A percentile compares a stretch with the other conserved stretches of the same genome.
These are phyloP conservation scores for Pterostichus madidus DNA, from an alignment of 2,888 invertebrate genomes.

Conservation along the genomic window DNA sequence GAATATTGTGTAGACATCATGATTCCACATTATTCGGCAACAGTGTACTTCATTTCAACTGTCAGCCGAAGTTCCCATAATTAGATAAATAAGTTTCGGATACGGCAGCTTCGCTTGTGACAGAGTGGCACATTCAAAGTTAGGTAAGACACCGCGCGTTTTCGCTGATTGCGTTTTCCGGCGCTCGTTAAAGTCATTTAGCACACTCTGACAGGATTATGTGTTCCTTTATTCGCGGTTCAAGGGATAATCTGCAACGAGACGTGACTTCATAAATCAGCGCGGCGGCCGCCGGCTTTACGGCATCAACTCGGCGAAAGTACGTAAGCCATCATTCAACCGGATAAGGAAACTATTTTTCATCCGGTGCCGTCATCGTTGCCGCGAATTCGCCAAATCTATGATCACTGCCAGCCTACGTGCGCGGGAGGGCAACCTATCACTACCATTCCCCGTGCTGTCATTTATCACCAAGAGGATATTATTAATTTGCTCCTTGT, in stretches of 20 bases:
- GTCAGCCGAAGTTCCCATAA: slow-evolving; percentile 19
- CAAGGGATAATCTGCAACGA: slow-evolving; percentile 73
- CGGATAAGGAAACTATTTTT: slow-evolving; percentile 73
- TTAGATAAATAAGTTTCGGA: slow-evolving; percentile 50
- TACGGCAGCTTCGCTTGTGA: slow-evolving; percentile 9
- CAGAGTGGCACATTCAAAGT: slow-evolving; percentile 38
- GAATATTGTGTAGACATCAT: too few relatives aligned
- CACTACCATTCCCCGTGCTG: background rate
- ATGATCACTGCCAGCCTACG: slow-evolving; percentile 48
- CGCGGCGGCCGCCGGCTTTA: slow-evolving; percentile 66
- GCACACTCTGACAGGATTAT: slow-evolving; percentile 69
- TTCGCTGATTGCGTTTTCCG: slow-evolving; percentile 63
- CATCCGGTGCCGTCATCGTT: slow-evolving; percentile 68
- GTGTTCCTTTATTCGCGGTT: slow-evolving; percentile 72
- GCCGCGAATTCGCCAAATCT: slow-evolving; percentile 55
- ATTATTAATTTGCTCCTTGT: slow-evolving; percentile 5
- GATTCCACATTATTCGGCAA: background rate
- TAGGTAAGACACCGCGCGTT: slow-evolving; percentile 33
- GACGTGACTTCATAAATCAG: slow-evolving; percentile 73
- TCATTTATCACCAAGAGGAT: background rate
- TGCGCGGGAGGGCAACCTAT: slow-evolving; percentile 6
- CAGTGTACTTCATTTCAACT: background rate
- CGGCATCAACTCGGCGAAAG: slow-evolving; percentile 69
- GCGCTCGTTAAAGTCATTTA: slow-evolving; percentile 66
- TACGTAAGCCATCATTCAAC: slow-evolving; percentile 73